Percentiles rank a stretch among this genome's conserved stretches.
Evolutionary conservation across 2,113 vertebrate genomes (phyloP).

Genomic region (Cyprinodon variegatus): DNA sequence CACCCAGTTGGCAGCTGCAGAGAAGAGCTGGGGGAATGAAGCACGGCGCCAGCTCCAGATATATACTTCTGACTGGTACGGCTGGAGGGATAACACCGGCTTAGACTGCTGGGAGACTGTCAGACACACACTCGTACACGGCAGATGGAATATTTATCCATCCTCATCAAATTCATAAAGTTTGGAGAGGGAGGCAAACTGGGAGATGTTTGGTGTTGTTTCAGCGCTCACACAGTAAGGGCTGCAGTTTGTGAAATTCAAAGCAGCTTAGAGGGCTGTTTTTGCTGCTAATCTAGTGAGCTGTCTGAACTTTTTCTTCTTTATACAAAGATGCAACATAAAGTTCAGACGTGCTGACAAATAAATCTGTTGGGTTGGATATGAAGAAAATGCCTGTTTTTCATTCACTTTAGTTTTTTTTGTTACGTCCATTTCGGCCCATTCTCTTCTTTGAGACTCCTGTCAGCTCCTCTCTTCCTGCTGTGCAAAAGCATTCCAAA

Average conservation of each 20-base stretch:
- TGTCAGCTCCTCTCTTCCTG: background rate
- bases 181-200: conserved; percentile 67
- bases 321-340: conserved; percentile 7
- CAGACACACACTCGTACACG: conserved; percentile 36
- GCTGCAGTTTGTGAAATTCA: conserved; percentile 50
- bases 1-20: conserved; percentile 68
- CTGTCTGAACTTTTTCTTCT: conserved; percentile 20
- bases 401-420: background rate
- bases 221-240: conserved; percentile 19
- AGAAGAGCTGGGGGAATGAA: conserved; percentile 58
- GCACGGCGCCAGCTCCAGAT: conserved; percentile 69
- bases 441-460: background rate
- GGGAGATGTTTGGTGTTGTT: conserved; percentile 65
- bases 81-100: conserved; percentile 76
- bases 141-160: conserved; percentile 79
- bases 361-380: conserved; percentile 31
- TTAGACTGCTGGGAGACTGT: conserved; percentile 71
- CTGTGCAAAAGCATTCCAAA: background rate
- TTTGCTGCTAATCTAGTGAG: conserved; percentile 25
- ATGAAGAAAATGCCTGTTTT: background rate
- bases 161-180: conserved; percentile 76
- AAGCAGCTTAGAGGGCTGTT: conserved; percentile 24
- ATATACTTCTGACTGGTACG: conserved; percentile 71
- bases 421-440: no score
- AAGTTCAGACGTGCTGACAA: conserved; percentile 38